phyloP scores from a whole-genome alignment of 2,113 vertebrate species.

The Astatotilapia flaviijosephi region DNA sequence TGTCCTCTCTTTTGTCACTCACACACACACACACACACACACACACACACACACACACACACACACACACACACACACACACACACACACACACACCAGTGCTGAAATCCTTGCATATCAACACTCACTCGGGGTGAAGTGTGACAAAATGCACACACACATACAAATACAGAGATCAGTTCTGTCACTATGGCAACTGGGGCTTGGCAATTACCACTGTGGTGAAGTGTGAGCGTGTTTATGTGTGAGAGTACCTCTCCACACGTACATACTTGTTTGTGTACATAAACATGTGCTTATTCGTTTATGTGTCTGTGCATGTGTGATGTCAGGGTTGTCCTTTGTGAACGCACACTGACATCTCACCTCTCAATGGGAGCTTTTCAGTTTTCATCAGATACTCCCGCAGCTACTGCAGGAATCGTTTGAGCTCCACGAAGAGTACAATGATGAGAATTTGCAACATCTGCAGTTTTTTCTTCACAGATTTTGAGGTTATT shows the following conservation, averaged over 20 bases:
- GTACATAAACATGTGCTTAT: not conserved
- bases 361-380: not conserved
- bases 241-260: not conserved
- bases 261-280: not conserved
- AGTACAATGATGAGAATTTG: not conserved
- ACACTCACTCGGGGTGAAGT: conserved; percentile 31
- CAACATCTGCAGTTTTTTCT: not conserved
- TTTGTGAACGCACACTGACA: not conserved
- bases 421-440: not conserved
- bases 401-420: not conserved
- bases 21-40: not conserved
- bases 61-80: too few species aligned
- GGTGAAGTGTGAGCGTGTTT: conserved; percentile 7
- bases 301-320: not conserved
- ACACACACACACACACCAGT: not conserved
- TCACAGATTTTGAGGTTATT: not conserved
- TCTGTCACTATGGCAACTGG: conserved; percentile 61
- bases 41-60: too few species aligned
- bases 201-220: conserved; percentile 7
- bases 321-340: conserved; percentile 12
- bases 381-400: not conserved
- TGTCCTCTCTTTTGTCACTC: too few species aligned
- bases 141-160: conserved; percentile 20
- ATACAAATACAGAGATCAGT: not conserved
- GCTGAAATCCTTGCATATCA: conserved; percentile 38